phyloP scores from a whole-genome alignment of 1,140 invertebrate genomes.

The Nasonia giraulti region DNA sequence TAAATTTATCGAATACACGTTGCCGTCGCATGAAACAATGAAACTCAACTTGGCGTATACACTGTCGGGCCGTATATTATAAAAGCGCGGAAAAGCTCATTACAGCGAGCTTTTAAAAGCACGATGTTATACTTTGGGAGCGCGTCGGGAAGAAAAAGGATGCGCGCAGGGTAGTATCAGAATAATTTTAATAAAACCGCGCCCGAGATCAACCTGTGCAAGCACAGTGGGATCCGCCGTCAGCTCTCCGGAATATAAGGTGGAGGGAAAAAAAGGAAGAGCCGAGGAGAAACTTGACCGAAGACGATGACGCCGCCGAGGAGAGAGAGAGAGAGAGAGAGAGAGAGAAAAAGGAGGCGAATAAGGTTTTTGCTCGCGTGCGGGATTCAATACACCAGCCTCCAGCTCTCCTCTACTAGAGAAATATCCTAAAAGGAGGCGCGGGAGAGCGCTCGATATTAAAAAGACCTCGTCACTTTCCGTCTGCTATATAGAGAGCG shows the following conservation, averaged over 20 bases:
- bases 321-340: not conserved
- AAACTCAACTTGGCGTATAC: no score
- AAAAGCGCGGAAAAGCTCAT: no score
- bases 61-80: no score
- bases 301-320: not conserved
- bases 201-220: not conserved
- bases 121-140: no score
- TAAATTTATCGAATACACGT: no score
- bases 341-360: not conserved
- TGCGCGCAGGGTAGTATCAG: constrained; percentile 49
- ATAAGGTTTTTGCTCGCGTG: not conserved
- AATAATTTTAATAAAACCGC: constrained; percentile 67
- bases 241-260: not conserved
- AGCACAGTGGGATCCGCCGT: not conserved
- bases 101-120: no score
- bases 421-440: constrained; percentile 46
- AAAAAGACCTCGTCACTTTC: constrained; percentile 56
- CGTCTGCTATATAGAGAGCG: not conserved
- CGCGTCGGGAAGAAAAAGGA: not conserved
- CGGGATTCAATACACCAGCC: constrained; percentile 17
- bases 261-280: not conserved
- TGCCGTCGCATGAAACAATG: no score
- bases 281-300: constrained; percentile 25
- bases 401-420: not conserved
- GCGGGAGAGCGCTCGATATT: constrained; percentile 54